Evolutionary conservation across 2,888 invertebrate species (phyloP), one percentile per base, ranked within the genome.

Genomic region (Gnatocerus cornutus): DNA sequence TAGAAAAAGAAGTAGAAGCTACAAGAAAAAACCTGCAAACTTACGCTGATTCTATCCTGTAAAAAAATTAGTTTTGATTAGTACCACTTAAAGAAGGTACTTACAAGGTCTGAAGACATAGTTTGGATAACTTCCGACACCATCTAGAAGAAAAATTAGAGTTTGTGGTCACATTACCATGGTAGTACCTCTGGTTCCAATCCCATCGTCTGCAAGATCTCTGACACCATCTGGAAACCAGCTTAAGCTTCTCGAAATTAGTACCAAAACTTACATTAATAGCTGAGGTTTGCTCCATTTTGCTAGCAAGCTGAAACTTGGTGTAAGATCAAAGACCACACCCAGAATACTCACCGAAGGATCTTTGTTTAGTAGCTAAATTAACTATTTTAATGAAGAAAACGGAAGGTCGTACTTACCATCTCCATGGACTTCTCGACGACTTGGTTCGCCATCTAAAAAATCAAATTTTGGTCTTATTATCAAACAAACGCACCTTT

Each of bases 151-250:
- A 10, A 41, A 7, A 4, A n/a, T n/a, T 33, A 33, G 33, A 33
- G 6, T n/a, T 33, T 9, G 33, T 5, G 29, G 29, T 7, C 5
- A 29, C 29, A 7, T 39, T 10, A n/a, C n/a, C n/a, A n/a, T n/a
- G 21, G 7, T 2, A 43, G 1, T 50, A 50, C 48, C 29, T 50
- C 48, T 10, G 48, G 48, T n/a, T 21, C n/a, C 1, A 50, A 10
- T 50, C 62, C 37, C 6, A 48, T 39, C 4, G 48, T 50, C 10
- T 46, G 50, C 16, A 59, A 10, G 37, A 61, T 50, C 37, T 37
- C 7, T 1, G 48, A 48, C 16, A 61, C 61, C 48, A 61, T 50
- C 61, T 61, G 16, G 48, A 61, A n/a, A 61, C 5, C 16, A 9
- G 2, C 46, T 3, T 10, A 43, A 6, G n/a, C n/a, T n/a, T n/a